A percentile compares a stretch with the other conserved stretches of the same genome.
These are phyloP conservation scores for Drosophila repletoides DNA, from an alignment of 1,140 invertebrate genomes.

Conservation along the genomic window DNA sequence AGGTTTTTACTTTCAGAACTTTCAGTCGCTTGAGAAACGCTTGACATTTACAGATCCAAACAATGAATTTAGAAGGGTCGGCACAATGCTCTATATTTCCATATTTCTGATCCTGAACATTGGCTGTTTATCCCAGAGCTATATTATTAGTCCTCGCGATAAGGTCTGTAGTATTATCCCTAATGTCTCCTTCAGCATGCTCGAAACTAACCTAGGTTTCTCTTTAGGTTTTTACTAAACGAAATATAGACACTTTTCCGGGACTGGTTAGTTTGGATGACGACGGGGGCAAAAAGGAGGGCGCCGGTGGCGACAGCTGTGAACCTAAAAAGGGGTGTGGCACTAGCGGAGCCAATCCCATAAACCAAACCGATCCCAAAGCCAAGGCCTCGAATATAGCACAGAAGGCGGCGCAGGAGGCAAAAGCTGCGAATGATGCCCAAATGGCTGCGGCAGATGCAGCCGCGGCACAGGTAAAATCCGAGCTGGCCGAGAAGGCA, in stretches of 20 bases:
- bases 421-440: slow-evolving; percentile 86
- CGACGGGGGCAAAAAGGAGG: not conserved
- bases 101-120: slow-evolving; percentile 36
- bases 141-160: slow-evolving; percentile 2
- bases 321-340: not conserved
- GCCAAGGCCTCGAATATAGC: slow-evolving; percentile 69
- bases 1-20: slow-evolving; percentile 31
- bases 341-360: not conserved
- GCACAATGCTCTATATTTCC: slow-evolving; percentile 41
- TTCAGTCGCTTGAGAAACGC: not conserved
- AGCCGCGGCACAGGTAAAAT: slow-evolving; percentile 86
- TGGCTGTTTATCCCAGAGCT: slow-evolving; percentile 21
- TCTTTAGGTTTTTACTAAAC: slow-evolving; percentile 33
- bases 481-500: slow-evolving; percentile 86
- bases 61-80: slow-evolving; percentile 16
- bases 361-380: slow-evolving; percentile 19
- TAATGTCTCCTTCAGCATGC: not conserved
- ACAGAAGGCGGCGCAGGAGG: slow-evolving; percentile 86
- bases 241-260: slow-evolving; percentile 5
- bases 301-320: not conserved
- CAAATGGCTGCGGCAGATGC: slow-evolving; percentile 86
- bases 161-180: slow-evolving; percentile 22
- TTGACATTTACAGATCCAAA: slow-evolving; percentile 13
- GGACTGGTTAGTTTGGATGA: slow-evolving; percentile 7
- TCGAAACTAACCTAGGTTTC: not conserved